Evolutionary conservation across 1,140 invertebrate genomes (phyloP).

Genomic region (Bombyx mandarina): DNA sequence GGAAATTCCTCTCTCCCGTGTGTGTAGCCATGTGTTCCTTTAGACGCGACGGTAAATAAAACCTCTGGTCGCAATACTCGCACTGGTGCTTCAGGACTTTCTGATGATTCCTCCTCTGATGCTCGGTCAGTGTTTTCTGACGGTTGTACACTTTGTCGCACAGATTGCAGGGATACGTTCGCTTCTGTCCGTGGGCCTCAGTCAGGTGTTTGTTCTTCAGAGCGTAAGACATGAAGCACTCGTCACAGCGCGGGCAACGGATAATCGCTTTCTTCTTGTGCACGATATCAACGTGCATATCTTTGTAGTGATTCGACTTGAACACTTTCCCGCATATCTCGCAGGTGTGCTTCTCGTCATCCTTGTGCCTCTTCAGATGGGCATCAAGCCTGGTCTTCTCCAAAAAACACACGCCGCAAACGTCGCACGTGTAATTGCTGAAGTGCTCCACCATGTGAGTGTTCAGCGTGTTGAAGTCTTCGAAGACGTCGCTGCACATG

Average conservation of each 20-base stretch:
- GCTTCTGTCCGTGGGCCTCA: slow-evolving; percentile 53
- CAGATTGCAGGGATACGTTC: slow-evolving; percentile 57
- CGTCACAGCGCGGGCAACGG: slow-evolving; percentile 52
- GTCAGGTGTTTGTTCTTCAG: slow-evolving; percentile 59
- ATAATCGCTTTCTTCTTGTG: slow-evolving; percentile 63
- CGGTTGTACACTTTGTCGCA: slow-evolving; percentile 63
- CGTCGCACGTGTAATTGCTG: slow-evolving; percentile 57
- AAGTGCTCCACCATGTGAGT: slow-evolving; percentile 62
- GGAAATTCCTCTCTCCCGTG: slow-evolving; percentile 74
- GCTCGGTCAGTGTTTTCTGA: slow-evolving; percentile 58
- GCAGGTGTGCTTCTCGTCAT: slow-evolving; percentile 52
- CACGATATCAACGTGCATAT: slow-evolving; percentile 61
- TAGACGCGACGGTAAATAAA: slow-evolving; percentile 46
- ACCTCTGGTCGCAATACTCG: slow-evolving; percentile 58
- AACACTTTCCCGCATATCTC: slow-evolving; percentile 61
- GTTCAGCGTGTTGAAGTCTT: slow-evolving; percentile 57
- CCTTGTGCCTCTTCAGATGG: slow-evolving; percentile 52
- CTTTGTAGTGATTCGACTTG: slow-evolving; percentile 60
- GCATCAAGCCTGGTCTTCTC: slow-evolving; percentile 51
- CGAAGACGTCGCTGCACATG: slow-evolving; percentile 56
- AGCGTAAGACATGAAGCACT: slow-evolving; percentile 60
- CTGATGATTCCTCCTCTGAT: slow-evolving; percentile 53
- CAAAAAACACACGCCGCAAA: slow-evolving; percentile 57
- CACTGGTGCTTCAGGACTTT: slow-evolving; percentile 59
- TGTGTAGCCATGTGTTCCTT: slow-evolving; percentile 73